Base-by-base conservation (phyloP, 1,140 invertebrate genomes). In the Sesamia nonagrioides region DNA sequence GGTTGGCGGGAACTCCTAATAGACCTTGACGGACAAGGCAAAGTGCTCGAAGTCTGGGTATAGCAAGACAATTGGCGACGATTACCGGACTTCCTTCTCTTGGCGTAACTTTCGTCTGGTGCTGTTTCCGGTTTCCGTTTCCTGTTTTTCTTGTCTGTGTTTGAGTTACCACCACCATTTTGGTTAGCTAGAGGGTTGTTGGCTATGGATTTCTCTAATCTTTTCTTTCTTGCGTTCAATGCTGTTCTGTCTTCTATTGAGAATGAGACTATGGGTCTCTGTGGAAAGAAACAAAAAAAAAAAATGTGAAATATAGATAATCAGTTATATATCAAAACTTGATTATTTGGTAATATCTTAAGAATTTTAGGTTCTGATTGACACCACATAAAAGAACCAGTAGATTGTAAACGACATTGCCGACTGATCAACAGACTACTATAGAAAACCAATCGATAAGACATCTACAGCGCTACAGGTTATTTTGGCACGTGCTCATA, bases 211-310 rank as follows among this genome's bases (percentile, higher is more conserved):
- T 97, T 97, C 87, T 97, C 95, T 78, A 96, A 84, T 82, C 98
- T 95, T 84, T 96, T 97, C 88, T 97, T 95, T 91, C 97, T 97
- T 0, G 97, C 96, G 80, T 97, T 97, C 0, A 99, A 88, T 66
- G 98, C 97, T 45, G 96, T 94, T 63, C 94, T 83, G 68, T 95
- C 99, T 96, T 99, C 99, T 88, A 99, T 97, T 33, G 99, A 99
- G 92, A 99, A 99, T 61, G 98, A 97, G 0, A 99, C 98, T 87
- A 99, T 99, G 0, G 99, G 98, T 86, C 99, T 96, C 97, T 98
- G 94, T 69, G 91, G 89, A 48, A 73, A 72, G 63, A 78, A 27
- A n/a, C n/a, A 68, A 63, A 33, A 35, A 6, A 60, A 6, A 40
- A 3, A 27, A 27, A 27, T 27, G 27, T 27, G 27, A 27, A 27